phyloP scores from a whole-genome alignment of 23 tunicate species.

The Clavelina lepadiformis region DNA sequence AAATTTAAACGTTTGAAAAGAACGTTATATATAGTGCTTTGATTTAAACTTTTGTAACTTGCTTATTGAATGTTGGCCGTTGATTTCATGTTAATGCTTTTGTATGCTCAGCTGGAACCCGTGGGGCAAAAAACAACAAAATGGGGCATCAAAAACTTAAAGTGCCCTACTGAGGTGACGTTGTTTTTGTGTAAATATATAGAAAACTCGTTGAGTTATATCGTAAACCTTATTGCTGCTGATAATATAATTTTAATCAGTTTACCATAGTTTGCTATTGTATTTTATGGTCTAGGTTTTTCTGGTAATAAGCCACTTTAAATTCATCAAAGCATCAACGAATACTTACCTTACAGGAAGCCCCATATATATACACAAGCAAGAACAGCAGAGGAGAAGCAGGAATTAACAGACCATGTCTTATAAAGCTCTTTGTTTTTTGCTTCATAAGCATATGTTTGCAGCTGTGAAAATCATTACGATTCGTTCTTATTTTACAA shows the following conservation, averaged over 20 bases:
- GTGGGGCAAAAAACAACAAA: conserved; percentile 72
- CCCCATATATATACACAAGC: conserved; percentile 42
- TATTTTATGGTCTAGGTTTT: too few species aligned
- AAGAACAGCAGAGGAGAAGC: conserved; percentile 32
- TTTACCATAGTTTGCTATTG: background rate
- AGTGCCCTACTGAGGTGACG: conserved; percentile 70
- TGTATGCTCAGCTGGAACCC: conserved; percentile 72
- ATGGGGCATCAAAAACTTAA: conserved; percentile 67
- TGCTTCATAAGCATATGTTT: too few species aligned
- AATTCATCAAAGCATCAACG: background rate
- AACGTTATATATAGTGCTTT: too few species aligned
- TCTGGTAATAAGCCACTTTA: background rate
- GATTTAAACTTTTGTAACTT: too few species aligned
- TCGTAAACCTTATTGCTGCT: background rate
- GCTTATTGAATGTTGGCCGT: background rate
- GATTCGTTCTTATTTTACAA: too few species aligned
- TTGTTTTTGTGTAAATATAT: background rate
- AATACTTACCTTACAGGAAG: conserved; percentile 28
- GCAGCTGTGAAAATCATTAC: too few species aligned
- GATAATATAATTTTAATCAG: background rate
- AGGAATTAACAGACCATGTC: too few species aligned
- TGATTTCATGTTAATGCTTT: background rate
- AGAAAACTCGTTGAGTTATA: background rate
- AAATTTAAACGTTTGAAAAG: too few species aligned
- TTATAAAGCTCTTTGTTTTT: too few species aligned